Evolutionary conservation across 2,888 invertebrate species (phyloP).

Genomic region (Andrena trimmerana): DNA sequence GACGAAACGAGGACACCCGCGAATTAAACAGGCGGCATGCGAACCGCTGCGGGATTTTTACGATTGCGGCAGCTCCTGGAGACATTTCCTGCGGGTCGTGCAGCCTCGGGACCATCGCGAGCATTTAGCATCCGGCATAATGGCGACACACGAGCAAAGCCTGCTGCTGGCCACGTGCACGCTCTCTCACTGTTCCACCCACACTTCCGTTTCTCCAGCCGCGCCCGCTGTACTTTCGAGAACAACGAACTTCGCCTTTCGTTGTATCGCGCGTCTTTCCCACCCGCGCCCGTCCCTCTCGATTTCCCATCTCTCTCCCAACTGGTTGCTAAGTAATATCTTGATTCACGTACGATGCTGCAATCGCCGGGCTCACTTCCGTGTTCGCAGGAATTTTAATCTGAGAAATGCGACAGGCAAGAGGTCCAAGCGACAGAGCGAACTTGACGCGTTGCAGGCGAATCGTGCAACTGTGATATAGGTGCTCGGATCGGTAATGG

Average conservation of each 20-base stretch:
- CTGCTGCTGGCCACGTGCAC: slow-evolving; percentile 15
- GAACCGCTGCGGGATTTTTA: slow-evolving; percentile 44
- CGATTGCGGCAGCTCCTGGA: slow-evolving; percentile 27
- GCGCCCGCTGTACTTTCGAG: slow-evolving; percentile 43
- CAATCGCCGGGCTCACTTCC: slow-evolving; percentile 17
- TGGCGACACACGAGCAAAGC: slow-evolving; percentile 38
- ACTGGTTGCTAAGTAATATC: slow-evolving; percentile 48
- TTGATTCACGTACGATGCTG: slow-evolving; percentile 50
- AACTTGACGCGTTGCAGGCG: not conserved
- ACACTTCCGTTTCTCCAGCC: slow-evolving; percentile 51
- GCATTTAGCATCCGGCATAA: slow-evolving; percentile 64
- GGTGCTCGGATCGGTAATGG: too few relatives aligned
- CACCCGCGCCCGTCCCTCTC: not conserved
- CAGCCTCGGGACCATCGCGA: slow-evolving; percentile 33
- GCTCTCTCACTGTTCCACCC: slow-evolving; percentile 24
- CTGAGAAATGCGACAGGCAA: slow-evolving; percentile 11
- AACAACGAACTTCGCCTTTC: slow-evolving; percentile 54
- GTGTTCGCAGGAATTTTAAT: slow-evolving; percentile 49
- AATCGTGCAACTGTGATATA: not conserved
- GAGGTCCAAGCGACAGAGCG: not conserved
- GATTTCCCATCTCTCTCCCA: slow-evolving; percentile 1
- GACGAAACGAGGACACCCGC: slow-evolving; percentile 12
- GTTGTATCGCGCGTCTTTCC: slow-evolving; percentile 8
- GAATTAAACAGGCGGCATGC: slow-evolving; percentile 52
- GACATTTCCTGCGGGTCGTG: slow-evolving; percentile 34